Percentiles rank a stretch among this genome's conserved stretches.
Evolutionary conservation across 2,888 invertebrate species (phyloP).

Genomic region (Eudasyphora cyanicolor): DNA sequence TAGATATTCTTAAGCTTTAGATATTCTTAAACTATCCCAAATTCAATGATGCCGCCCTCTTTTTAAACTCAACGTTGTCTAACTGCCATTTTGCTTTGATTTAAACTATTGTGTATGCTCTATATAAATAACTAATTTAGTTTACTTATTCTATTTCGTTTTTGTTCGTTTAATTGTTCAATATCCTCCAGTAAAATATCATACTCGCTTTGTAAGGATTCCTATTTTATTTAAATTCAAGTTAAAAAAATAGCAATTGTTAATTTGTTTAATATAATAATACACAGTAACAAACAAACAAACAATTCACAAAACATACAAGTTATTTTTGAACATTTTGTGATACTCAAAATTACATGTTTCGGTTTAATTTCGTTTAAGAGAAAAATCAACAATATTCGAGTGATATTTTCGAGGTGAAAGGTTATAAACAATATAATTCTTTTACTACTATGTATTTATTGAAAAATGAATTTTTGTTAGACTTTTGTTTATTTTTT

Average conservation of each 20-base stretch:
- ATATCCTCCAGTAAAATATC: constrained; percentile 33
- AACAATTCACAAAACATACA: constrained; percentile 44
- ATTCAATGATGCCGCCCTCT: too few relatives aligned
- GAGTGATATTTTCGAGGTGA: constrained; percentile 69
- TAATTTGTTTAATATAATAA: constrained; percentile 22
- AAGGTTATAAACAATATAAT: constrained; percentile 52
- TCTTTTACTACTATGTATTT: constrained; percentile 66
- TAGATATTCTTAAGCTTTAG: too few relatives aligned
- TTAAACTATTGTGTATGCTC: not conserved
- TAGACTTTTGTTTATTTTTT: constrained; percentile 62
- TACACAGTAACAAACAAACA: constrained; percentile 29
- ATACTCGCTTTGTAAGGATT: constrained; percentile 62
- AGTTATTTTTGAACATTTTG: constrained; percentile 77
- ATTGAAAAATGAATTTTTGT: constrained; percentile 53
- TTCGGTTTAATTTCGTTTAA: constrained; percentile 64
- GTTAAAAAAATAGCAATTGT: constrained; percentile 14
- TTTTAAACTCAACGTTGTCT: too few relatives aligned
- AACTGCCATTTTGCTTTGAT: constrained; percentile 56
- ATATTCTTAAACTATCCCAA: too few relatives aligned
- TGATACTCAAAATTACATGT: constrained; percentile 78
- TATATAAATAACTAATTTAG: not conserved
- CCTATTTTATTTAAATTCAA: constrained; percentile 50
- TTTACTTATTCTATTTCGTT: not conserved
- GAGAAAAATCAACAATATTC: constrained; percentile 64
- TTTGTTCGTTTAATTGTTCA: constrained; percentile 18